phyloP scores from a whole-genome alignment of 2,888 invertebrate species.

The Himalopsyche anomala region DNA sequence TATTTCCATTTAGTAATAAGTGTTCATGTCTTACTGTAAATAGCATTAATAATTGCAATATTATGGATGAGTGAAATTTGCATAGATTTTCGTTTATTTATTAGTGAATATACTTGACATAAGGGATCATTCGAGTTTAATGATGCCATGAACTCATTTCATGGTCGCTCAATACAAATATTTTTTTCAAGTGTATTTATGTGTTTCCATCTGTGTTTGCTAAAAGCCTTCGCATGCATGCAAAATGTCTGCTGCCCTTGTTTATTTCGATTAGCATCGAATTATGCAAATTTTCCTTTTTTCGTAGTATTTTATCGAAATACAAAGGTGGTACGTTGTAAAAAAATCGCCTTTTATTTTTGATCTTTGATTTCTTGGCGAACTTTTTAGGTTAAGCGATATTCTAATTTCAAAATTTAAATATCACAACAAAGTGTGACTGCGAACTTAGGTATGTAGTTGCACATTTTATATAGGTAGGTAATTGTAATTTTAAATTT shows the following conservation, averaged over 20 bases:
- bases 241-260: not conserved
- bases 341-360: not conserved
- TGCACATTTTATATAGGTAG: conserved; percentile 9
- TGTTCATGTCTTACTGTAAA: no score
- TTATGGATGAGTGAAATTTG: not conserved
- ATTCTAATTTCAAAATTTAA: conserved; percentile 25
- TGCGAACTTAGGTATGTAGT: not conserved
- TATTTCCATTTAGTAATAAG: no score
- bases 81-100: not conserved
- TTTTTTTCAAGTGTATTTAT: not conserved
- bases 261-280: conserved; percentile 32
- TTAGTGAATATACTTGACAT: not conserved
- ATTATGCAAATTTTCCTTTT: conserved; percentile 49
- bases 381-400: conserved; percentile 23
- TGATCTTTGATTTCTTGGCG: not conserved
- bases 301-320: conserved; percentile 20
- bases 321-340: not conserved
- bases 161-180: conserved; percentile 10
- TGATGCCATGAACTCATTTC: not conserved
- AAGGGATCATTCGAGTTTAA: conserved; percentile 7
- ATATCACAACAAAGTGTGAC: conserved; percentile 25
- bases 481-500: not conserved
- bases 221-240: not conserved
- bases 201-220: conserved; percentile 15
- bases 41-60: not conserved